Evolutionary conservation across 2,113 vertebrate species (phyloP).

Genomic region (Urocynchramus pylzowi): DNA sequence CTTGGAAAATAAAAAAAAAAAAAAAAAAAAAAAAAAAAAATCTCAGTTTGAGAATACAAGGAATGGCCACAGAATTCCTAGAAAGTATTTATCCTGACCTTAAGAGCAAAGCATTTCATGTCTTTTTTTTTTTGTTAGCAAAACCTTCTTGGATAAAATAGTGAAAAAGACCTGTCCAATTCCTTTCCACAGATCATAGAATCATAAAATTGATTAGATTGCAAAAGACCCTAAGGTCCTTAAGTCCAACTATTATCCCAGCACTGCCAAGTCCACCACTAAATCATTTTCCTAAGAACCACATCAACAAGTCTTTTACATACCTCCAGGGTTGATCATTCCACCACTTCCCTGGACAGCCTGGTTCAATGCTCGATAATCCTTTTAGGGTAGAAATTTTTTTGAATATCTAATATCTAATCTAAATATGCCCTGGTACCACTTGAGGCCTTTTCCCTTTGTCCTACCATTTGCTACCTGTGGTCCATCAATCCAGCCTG

Average conservation of each 20-base stretch:
- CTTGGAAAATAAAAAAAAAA: not conserved
- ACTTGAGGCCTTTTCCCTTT: not conserved
- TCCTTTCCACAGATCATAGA: not conserved
- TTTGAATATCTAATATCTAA: not conserved
- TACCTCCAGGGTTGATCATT: not conserved
- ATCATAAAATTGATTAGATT: not conserved
- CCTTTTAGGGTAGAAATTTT: not conserved
- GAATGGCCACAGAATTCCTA: not conserved
- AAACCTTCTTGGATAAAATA: not conserved
- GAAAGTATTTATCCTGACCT: not conserved
- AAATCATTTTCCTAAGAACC: not conserved
- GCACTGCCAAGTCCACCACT: not conserved
- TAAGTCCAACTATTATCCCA: not conserved
- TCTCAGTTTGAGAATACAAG: not conserved
- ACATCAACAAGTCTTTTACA: not conserved
- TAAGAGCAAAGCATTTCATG: not conserved
- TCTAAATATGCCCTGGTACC: not conserved
- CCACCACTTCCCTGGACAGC: not conserved
- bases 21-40: fast-evolving
- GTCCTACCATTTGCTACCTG: not conserved
- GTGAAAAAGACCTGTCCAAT: not conserved
- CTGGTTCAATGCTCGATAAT: not conserved
- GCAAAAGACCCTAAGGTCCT: not conserved
- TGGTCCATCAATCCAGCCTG: not conserved
- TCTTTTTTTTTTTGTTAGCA: not conserved